Evolutionary conservation across 2,113 vertebrate genomes (phyloP).

Genomic region (Delphinus delphis): DNA sequence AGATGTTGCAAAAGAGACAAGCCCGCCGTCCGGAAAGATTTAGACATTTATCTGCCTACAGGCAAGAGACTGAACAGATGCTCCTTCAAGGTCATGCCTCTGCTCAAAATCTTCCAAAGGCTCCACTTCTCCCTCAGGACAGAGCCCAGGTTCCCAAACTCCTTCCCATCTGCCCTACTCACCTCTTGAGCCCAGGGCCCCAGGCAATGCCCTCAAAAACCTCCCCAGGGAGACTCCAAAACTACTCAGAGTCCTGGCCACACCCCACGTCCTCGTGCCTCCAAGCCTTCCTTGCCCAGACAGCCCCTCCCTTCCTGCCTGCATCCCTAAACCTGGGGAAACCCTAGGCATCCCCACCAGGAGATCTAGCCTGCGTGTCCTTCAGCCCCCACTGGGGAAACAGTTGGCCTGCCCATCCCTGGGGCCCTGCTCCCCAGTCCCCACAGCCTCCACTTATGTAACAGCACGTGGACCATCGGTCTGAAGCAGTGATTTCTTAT

Average conservation of each 20-base stretch:
- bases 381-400: background rate
- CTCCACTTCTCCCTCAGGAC: background rate
- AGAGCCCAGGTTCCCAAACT: background rate
- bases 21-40: background rate
- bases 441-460: background rate
- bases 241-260: rapidly evolving
- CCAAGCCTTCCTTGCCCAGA: background rate
- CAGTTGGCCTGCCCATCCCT: background rate
- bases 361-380: background rate
- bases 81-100: slow-evolving; percentile 47
- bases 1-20: background rate
- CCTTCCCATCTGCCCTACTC: background rate
- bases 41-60: slow-evolving; percentile 33
- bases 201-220: background rate
- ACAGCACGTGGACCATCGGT: rapidly evolving
- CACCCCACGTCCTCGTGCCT: rapidly evolving
- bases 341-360: background rate
- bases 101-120: background rate
- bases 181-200: background rate
- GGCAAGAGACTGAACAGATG: background rate
- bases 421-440: background rate
- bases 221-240: no score
- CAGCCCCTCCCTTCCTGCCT: rapidly evolving
- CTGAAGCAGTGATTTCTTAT: background rate
- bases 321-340: no score